Conservation (phyloP, 2,888 invertebrate species). For the Nephrotoma guestfalica region DNA sequence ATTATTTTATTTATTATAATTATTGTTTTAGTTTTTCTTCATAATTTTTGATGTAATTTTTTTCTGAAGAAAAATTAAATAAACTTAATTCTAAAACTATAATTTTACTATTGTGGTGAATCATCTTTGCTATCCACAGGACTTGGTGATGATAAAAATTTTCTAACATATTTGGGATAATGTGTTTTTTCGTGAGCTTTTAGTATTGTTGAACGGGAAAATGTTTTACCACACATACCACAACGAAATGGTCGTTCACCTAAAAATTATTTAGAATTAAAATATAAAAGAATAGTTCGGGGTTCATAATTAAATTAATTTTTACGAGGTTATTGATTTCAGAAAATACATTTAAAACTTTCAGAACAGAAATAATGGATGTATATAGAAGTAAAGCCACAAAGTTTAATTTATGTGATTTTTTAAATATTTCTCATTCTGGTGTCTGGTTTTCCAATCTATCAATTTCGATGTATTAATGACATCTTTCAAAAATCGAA, state of each 20-base stretch:
- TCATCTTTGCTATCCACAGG: slow-evolving; percentile 74
- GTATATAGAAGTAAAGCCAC: too few species aligned
- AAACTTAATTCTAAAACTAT: slow-evolving; percentile 29
- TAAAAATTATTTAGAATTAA: slow-evolving; percentile 17
- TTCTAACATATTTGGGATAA: slow-evolving; percentile 80
- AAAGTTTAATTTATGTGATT: too few species aligned
- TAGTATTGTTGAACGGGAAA: slow-evolving; percentile 77
- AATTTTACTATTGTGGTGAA: slow-evolving; percentile 52
- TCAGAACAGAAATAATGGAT: too few species aligned
- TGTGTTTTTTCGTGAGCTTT: slow-evolving; percentile 90
- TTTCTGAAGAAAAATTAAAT: slow-evolving; percentile 26
- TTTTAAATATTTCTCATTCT: too few species aligned
- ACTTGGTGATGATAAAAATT: slow-evolving; percentile 77
- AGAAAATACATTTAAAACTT: not conserved
- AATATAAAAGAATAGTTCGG: not conserved
- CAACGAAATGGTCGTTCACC: slow-evolving; percentile 81
- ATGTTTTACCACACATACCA: slow-evolving; percentile 78
- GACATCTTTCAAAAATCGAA: too few species aligned
- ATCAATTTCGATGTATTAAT: too few species aligned
- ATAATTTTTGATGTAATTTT: slow-evolving; percentile 30
- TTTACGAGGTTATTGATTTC: not conserved
- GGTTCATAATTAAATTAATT: not conserved
- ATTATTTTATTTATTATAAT: slow-evolving; percentile 14
- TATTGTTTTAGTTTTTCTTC: slow-evolving; percentile 23
- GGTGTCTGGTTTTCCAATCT: too few species aligned